These are phyloP conservation scores for Cotesia vestalis DNA, from an alignment of 1,140 invertebrate genomes.

Conservation along the genomic window DNA sequence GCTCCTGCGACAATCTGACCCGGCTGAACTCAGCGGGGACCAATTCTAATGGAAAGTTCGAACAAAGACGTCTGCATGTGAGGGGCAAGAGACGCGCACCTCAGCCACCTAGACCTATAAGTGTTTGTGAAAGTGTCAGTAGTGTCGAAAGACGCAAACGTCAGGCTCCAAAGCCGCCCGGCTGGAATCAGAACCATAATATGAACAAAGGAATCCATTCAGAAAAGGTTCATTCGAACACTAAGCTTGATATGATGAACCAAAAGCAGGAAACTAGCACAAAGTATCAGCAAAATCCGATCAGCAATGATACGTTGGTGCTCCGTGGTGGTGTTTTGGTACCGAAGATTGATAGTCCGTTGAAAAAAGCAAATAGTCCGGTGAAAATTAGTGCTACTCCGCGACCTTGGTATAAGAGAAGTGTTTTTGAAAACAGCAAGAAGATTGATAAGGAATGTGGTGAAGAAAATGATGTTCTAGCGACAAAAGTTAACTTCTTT, in stretches of 20 bases:
- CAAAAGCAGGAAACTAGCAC: slow-evolving; percentile 6
- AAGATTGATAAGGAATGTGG: slow-evolving; percentile 32
- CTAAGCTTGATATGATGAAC: slow-evolving; percentile 4
- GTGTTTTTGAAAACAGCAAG: slow-evolving; percentile 48
- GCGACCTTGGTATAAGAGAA: slow-evolving; percentile 74
- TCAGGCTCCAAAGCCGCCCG: slow-evolving; percentile 71
- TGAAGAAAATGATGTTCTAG: slow-evolving; percentile 42
- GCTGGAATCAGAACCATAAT: background rate
- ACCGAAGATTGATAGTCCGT: slow-evolving; percentile 49
- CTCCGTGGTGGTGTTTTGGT: slow-evolving; percentile 55
- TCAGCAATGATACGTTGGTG: slow-evolving; percentile 62
- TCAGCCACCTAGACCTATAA: slow-evolving; percentile 67
- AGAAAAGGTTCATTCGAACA: background rate
- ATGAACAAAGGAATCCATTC: background rate
- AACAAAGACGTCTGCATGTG: slow-evolving; percentile 69
- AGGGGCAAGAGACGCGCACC: slow-evolving; percentile 79
- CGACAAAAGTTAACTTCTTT: slow-evolving; percentile 53
- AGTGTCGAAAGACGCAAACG: slow-evolving; percentile 65
- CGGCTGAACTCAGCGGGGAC: background rate
- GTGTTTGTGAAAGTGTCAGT: slow-evolving; percentile 21
- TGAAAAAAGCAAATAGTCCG: slow-evolving; percentile 51
- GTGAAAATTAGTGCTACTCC: slow-evolving; percentile 62
- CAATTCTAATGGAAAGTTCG: background rate
- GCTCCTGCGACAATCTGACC: slow-evolving; percentile 67
- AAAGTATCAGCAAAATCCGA: slow-evolving; percentile 32